Evolutionary conservation across 2,797 vertebrate species (phyloP), one percentile per base, ranked within the genome.

Genomic region (Anguilla megastoma): DNA sequence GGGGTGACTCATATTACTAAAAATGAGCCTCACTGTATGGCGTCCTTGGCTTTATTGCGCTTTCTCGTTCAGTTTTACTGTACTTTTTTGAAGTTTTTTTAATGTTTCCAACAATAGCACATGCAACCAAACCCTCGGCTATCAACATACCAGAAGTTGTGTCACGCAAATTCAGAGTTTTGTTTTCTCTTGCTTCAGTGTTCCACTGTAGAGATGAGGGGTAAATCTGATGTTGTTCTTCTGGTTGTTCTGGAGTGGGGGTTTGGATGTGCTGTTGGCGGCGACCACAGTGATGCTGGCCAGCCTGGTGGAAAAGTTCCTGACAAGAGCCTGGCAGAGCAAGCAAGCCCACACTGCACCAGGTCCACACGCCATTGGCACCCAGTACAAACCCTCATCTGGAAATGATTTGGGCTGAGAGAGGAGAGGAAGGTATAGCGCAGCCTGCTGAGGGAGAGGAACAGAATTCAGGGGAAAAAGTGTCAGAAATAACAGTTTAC

Each of bases 331-430:
- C 89, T 93, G 93, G 92, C 92, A 92, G 88, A 85, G 86, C 60
- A 86, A 66, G 91, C 86, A 69, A 12, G 88, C 84, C 89, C 90
- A 88, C 89, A 86, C 89, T 36, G 90, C 90, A 87, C 91, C 90
- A 52, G 83, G 83, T 58, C 83, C 89, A 86, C 87, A 90, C 85
- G 48, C 92, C 92, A 92, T 91, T 92, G 91, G 93, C 92, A 92
- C 90, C 91, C 79, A 84, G 60, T 56, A 86, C 88, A 91, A 90
- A 92, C 92, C 89, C 92, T 91, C 95, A 95, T 95, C 92, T 95
- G 95, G 93, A 85, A 94, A 54, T 41, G 54, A 94, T 95, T 94
- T 89, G 86, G 89, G 63, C 48, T 33, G 16, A 84, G 87, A 89
- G 80, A 58, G 71, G 66, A 76, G 41, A 56, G 36, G 56, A 36